Base-by-base conservation (phyloP, 2,797 vertebrate genomes). In the Nannoperca obscura region DNA sequence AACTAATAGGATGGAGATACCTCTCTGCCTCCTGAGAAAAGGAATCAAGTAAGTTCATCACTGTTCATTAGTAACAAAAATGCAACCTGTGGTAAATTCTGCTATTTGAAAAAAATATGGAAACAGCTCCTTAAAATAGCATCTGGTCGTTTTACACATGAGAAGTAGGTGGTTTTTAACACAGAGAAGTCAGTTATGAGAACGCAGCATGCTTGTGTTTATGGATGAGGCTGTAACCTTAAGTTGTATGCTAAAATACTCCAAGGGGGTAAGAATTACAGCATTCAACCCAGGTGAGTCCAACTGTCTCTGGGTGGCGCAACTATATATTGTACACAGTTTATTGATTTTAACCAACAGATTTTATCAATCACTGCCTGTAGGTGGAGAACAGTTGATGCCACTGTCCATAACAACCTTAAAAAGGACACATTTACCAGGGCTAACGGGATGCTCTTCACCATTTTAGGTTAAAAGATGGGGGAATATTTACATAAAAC, bases 1-100 rank as follows among this genome's bases (percentile, higher is more conserved):
- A 5, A 49, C 62, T n/a, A 92, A 64, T 80, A 99, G 98, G 98
- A 98, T 86, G 98, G 98, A 19, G 98, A 99, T 86, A 95, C 95
- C 0, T 95, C 96, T 3, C 93, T 99, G 84, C 97, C 98, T 0
- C 97, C 98, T n/a, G 97, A 99, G 84, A 99, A 98, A 90, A 96
- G 97, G 63, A 98, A 96, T 84, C 97, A 99, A 95, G 98, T 99
- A 88, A 92, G 95, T 65, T 64, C 15, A 59, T 19, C 60, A 24
- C 46, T 59, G 34, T 61, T 5, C n/a, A n/a, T n/a, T n/a, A n/a
- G n/a, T 22, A 24, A 68, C 2, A 38, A 10, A 57, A 22, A 12
- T 17, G 7, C 30, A 44, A 2, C 14, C 3, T 13, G 22, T 40
- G 36, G 15, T 58, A 32, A 24, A 54, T 36, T 5, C 12, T 22